Base-by-base conservation (phyloP, 2,888 invertebrate genomes). In the Drosophila hawaiiensis region DNA sequence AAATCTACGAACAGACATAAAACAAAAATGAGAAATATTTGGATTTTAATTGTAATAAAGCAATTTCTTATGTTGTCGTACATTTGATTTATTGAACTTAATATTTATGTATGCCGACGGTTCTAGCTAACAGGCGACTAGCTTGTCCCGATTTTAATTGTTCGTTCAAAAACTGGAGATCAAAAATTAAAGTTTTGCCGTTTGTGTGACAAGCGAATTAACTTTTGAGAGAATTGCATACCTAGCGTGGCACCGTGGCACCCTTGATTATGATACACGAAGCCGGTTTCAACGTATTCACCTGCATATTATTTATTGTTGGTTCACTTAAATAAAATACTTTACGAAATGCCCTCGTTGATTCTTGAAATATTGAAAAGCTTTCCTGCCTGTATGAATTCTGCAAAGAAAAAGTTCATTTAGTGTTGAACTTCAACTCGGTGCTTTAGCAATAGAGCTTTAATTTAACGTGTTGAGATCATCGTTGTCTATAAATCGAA, bases 361-460 rank as follows among this genome's bases (percentile, higher is more conserved):
- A 71, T 71, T 72, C 59, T 78, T 64, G 49, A 68, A 63, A 69
- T 49, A 71, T 65, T 54, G 59, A 69, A 78, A 64, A 79, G 79
- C 79, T 79, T 76, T 72, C 53, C 49, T 59, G 75, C 52, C 55
- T 58, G 63, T 60, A 43, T 69, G 67, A 72, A 61, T 72, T 78
- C 67, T 65, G 68, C 68, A 76, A 76, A 69, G 67, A 78, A 78
- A 80, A 77, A 78, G 73, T 83, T 85, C 70, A 73, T 82, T 84
- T 79, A 85, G 85, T 84, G 82, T 79, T 79, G 61, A 73, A 83
- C 73, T 76, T 79, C 73, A 71, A 77, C 82, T 83, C 77, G 77
- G 86, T 81, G 86, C 79, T 75, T 81, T 70, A 85, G 75, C 78
- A 70, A 80, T 69, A 69, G 67, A 84, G 81, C 83, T 81, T 77